Evolutionary conservation across 2,797 vertebrate genomes (phyloP).

Genomic region (Eupleurogrammus muticus): DNA sequence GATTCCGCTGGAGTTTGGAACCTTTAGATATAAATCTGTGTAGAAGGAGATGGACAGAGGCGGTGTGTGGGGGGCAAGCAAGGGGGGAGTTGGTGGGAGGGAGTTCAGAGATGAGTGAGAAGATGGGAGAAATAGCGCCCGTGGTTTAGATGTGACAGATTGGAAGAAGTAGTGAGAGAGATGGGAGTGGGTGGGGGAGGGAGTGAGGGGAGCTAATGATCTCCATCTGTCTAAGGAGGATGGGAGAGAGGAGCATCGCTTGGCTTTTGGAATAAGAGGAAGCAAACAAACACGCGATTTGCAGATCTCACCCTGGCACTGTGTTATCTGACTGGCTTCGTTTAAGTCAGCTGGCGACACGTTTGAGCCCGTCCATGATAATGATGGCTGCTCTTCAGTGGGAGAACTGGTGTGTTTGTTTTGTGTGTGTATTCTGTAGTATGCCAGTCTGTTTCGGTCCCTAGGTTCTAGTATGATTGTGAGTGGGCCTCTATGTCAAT

Average conservation of each 20-base stretch:
- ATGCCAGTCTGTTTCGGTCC: conserved; percentile 40
- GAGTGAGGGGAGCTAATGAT: conserved; percentile 72
- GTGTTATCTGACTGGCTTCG: conserved; percentile 54
- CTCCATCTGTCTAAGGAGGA: conserved; percentile 77
- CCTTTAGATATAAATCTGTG: conserved; percentile 77
- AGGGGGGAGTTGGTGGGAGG: background rate
- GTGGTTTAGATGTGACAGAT: conserved; percentile 65
- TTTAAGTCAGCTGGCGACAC: conserved; percentile 64
- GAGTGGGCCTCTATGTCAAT: conserved; percentile 9
- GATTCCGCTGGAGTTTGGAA: conserved; percentile 71
- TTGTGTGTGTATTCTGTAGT: conserved; percentile 24
- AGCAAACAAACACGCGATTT: conserved; percentile 71
- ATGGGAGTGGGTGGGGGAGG: conserved; percentile 11
- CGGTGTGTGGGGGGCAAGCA: conserved; percentile 49
- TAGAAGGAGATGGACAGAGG: conserved; percentile 61
- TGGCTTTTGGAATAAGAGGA: conserved; percentile 66
- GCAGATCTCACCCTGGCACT: conserved; percentile 62
- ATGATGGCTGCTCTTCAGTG: conserved; percentile 53
- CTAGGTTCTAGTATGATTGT: background rate
- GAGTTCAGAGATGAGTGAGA: conserved; percentile 43
- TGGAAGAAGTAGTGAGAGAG: conserved; percentile 10
- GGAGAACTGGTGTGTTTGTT: conserved; percentile 38
- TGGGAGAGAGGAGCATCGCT: conserved; percentile 64
- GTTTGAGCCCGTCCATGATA: conserved; percentile 43
- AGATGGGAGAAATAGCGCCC: conserved; percentile 50